Conservation (phyloP, 2,888 invertebrate genomes). For the Sylvicola cinctus region DNA sequence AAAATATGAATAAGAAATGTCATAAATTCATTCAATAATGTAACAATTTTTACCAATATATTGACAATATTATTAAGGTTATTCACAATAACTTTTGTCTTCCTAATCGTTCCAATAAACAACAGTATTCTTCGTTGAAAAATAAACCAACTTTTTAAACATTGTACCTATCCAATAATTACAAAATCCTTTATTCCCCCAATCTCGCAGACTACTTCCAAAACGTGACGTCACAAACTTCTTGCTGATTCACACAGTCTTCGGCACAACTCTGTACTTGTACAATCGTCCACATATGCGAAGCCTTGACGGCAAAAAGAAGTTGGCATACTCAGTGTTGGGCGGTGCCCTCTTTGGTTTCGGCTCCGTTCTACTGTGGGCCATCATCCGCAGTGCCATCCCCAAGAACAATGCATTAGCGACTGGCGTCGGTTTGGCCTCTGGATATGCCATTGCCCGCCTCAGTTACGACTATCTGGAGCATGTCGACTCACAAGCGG, state of each 20-base stretch:
- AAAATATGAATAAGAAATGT: too few relatives aligned
- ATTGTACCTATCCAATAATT: too few relatives aligned
- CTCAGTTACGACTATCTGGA: slow-evolving; percentile 21
- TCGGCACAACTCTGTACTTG: slow-evolving; percentile 67
- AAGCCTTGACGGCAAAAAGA: slow-evolving; percentile 35
- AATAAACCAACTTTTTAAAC: too few relatives aligned
- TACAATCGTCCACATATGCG: slow-evolving; percentile 61
- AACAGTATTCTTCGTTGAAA: too few relatives aligned
- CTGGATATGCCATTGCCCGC: slow-evolving; percentile 20
- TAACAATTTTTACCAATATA: too few relatives aligned
- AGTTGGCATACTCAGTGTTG: slow-evolving; percentile 34
- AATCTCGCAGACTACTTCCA: slow-evolving; percentile 47
- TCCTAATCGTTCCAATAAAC: too few relatives aligned
- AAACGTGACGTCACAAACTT: slow-evolving; percentile 60
- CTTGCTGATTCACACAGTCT: slow-evolving; percentile 55
- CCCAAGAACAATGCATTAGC: slow-evolving; percentile 15
- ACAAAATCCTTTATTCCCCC: too few relatives aligned
- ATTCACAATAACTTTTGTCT: too few relatives aligned
- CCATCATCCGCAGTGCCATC: slow-evolving; percentile 58
- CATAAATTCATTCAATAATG: too few relatives aligned
- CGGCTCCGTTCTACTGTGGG: slow-evolving; percentile 78
- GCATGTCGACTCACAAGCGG: slow-evolving; percentile 10
- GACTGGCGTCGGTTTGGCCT: slow-evolving; percentile 18
- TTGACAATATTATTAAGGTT: too few relatives aligned
- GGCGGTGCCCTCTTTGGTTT: slow-evolving; percentile 70